These are phyloP conservation scores for Monochamus alternatus DNA, from an alignment of 2,888 invertebrate genomes.

Conservation along the genomic window DNA sequence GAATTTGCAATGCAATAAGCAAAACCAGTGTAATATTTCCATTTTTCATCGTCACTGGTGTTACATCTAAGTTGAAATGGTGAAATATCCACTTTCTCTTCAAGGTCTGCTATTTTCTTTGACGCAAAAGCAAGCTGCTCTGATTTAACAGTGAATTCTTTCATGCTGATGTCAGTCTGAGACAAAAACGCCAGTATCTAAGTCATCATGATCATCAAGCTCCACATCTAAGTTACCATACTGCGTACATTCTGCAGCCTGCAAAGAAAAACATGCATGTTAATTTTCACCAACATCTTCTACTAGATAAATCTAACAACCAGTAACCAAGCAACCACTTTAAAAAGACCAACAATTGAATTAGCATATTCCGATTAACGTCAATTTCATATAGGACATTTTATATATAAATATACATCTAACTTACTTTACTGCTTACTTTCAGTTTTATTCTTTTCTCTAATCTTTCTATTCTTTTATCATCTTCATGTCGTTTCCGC, in stretches of 20 bases:
- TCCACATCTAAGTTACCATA: no score
- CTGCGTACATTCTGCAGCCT: no score
- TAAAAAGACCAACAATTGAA: neutral
- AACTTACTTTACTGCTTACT: neutral
- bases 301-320: neutral
- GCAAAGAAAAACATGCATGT: neutral
- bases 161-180: constrained; percentile 22
- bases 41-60: constrained; percentile 28
- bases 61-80: constrained; percentile 35
- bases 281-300: neutral
- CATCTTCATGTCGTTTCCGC: constrained; percentile 16
- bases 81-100: constrained; percentile 23
- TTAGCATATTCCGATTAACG: neutral
- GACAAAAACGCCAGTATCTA: constrained; percentile 16
- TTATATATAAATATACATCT: neutral
- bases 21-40: constrained; percentile 40
- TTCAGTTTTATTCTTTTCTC: constrained; percentile 16
- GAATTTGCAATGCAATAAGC: constrained; percentile 15
- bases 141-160: no score
- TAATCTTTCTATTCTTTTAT: constrained; percentile 23
- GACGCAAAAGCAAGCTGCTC: constrained; percentile 25
- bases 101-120: constrained; percentile 14
- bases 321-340: no score
- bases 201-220: neutral
- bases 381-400: no score